These are phyloP conservation scores for Taenioides sp. DNA, from an alignment of 2,797 vertebrate species.

Conservation along the genomic window DNA sequence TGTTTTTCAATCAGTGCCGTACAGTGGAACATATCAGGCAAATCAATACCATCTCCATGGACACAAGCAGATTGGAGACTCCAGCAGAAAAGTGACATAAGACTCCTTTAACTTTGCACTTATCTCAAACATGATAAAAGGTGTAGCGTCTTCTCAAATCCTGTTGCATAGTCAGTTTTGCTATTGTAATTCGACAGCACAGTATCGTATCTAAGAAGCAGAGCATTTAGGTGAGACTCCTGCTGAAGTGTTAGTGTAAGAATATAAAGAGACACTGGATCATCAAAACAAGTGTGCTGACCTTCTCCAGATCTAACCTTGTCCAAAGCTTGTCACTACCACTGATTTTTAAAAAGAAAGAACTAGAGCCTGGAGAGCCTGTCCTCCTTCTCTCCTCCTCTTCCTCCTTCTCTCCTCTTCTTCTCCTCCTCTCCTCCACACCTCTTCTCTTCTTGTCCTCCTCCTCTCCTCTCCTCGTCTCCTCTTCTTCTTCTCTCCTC, in stretches of 20 bases:
- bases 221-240: neutral
- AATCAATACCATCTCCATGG: no score
- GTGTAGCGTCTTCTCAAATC: neutral
- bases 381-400: neutral
- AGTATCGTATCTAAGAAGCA: neutral
- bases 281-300: slow-evolving; percentile 25
- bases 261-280: slow-evolving; percentile 30
- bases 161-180: neutral
- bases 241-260: slow-evolving; percentile 21
- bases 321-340: slow-evolving; percentile 37
- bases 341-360: slow-evolving; percentile 41
- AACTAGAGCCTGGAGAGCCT: slow-evolving; percentile 16
- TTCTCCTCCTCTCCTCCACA: neutral
- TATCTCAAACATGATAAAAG: neutral
- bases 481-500: neutral
- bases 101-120: neutral
- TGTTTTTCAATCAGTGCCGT: no score
- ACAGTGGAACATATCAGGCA: no score
- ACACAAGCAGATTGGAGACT: no score
- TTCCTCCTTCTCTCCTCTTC: no score
- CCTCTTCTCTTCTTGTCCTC: no score
- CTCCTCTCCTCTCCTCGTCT: slow-evolving; percentile 7
- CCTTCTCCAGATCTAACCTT: slow-evolving; percentile 24
- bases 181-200: neutral
- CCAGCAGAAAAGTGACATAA: neutral